phyloP scores from a whole-genome alignment of 2,797 vertebrate genomes.

The Martes flavigula region DNA sequence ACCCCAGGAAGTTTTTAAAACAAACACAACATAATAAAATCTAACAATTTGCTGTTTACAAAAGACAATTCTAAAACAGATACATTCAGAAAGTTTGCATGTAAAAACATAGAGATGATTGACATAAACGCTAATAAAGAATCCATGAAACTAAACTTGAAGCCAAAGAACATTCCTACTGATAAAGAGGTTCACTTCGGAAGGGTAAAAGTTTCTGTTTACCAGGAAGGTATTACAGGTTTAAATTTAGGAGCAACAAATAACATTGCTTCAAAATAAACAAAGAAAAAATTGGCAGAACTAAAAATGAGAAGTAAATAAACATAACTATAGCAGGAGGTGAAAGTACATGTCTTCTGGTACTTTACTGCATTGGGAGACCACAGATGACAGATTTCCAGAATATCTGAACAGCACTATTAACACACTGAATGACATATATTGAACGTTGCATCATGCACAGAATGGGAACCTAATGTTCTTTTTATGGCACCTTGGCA shows the following conservation, averaged over 20 bases:
- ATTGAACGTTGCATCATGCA: background rate
- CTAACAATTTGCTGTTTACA: background rate
- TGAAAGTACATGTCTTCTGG: background rate
- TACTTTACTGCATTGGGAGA: background rate
- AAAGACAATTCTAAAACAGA: background rate
- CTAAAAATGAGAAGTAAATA: background rate
- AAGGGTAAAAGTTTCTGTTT: background rate
- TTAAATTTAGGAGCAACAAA: background rate
- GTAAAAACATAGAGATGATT: background rate
- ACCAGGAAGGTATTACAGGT: background rate
- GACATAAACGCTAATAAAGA: background rate
- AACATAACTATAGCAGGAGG: background rate
- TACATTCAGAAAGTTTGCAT: background rate
- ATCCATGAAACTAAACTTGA: background rate
- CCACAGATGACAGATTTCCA: background rate
- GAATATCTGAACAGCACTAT: background rate
- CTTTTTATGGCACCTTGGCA: background rate
- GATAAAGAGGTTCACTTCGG: background rate
- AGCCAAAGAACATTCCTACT: background rate
- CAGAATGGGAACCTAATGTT: background rate
- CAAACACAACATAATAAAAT: background rate
- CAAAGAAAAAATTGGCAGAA: background rate
- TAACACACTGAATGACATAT: background rate
- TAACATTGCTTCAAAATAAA: background rate
- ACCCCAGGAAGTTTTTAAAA: background rate